Percentiles rank a stretch among this genome's conserved stretches.
Conservation (phyloP, 2,888 invertebrate genomes). For the Tachina fera region DNA sequence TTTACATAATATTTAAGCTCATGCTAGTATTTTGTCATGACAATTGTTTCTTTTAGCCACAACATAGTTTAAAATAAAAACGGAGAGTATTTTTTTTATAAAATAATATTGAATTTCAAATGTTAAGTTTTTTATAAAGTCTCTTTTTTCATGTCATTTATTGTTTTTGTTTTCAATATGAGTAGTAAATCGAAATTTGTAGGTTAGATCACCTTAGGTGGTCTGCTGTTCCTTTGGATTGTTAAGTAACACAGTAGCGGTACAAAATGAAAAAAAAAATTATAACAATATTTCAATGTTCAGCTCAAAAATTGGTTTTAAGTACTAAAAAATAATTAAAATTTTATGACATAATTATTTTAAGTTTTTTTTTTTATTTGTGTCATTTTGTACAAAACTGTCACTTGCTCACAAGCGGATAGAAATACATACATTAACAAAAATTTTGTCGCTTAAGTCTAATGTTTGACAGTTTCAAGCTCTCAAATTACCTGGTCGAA, state of each 20-base stretch:
- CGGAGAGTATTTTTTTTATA: background rate
- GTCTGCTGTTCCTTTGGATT: conserved; percentile 26
- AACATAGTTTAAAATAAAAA: background rate
- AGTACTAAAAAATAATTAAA: background rate
- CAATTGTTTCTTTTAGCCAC: background rate
- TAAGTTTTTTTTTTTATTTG: no score
- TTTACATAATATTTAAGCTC: background rate
- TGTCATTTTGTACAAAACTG: no score
- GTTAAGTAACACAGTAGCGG: background rate
- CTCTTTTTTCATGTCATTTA: conserved; percentile 32
- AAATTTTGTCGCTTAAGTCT: background rate
- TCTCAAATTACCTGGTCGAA: no score
- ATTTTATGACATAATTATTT: background rate
- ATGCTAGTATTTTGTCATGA: background rate
- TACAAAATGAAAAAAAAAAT: background rate
- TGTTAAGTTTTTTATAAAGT: conserved; percentile 3
- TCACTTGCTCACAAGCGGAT: no score
- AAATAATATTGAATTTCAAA: conserved; percentile 64
- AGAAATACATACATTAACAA: no score
- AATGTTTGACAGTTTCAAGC: background rate
- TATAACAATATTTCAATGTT: background rate
- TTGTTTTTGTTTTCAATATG: conserved; percentile 53
- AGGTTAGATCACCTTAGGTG: conserved; percentile 64
- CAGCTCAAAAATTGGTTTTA: no score
- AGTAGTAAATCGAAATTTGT: conserved; percentile 57